phyloP scores from a whole-genome alignment of 2,113 vertebrate species.

The Typhlomys cinereus region DNA sequence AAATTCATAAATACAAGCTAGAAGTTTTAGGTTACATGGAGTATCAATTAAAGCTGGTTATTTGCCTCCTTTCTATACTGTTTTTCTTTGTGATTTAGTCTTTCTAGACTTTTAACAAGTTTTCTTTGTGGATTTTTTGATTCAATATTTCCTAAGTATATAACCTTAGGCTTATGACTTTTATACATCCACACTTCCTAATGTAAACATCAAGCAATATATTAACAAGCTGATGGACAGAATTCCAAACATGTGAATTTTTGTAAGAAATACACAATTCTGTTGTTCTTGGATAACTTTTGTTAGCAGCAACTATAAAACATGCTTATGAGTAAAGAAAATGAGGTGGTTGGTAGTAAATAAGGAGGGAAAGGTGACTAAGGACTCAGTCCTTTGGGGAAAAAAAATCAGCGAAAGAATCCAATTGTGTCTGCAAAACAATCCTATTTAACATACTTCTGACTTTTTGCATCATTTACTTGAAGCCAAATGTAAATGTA shows the following conservation, averaged over 20 bases:
- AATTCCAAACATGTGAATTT: background rate
- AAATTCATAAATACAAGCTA: conserved; percentile 20
- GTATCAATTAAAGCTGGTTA: background rate
- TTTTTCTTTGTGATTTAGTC: conserved; percentile 29
- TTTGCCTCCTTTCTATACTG: background rate
- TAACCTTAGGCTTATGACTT: conserved; percentile 19
- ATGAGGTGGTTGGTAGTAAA: background rate
- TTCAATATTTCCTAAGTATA: background rate
- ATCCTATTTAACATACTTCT: background rate
- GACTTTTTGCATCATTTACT: conserved; percentile 50
- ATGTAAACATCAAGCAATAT: background rate
- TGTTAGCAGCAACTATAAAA: background rate
- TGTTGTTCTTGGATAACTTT: conserved; percentile 17
- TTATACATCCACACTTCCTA: background rate
- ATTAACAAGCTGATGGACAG: conserved; percentile 4
- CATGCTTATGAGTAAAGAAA: background rate
- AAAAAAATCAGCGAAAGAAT: background rate
- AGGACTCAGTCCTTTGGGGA: background rate
- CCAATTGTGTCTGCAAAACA: conserved; percentile 36
- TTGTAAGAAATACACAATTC: conserved; percentile 11
- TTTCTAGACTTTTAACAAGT: conserved; percentile 7
- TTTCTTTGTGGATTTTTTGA: background rate
- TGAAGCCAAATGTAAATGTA: conserved; percentile 65
- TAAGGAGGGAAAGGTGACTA: background rate
- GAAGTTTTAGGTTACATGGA: conserved; percentile 11